Conservation (phyloP, 2,113 vertebrate genomes). For the Peromyscus leucopus region DNA sequence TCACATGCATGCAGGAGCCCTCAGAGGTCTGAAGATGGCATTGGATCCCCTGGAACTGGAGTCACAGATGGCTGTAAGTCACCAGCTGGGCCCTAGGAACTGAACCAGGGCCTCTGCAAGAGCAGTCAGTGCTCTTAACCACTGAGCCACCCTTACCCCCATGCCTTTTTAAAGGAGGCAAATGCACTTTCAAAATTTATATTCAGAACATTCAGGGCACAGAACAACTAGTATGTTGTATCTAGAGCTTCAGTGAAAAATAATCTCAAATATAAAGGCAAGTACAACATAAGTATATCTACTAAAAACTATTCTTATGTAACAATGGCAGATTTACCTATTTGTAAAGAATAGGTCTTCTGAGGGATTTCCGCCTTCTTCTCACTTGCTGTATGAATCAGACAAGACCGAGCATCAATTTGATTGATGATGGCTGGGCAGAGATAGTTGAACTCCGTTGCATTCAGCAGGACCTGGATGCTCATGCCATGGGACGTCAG, state of each 20-base stretch:
- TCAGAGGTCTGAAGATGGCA: neutral
- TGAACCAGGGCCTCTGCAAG: neutral
- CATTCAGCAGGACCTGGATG: conserved; percentile 87
- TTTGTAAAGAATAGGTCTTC: conserved; percentile 87
- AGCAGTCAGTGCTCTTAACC: neutral
- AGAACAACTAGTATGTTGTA: conserved; percentile 10
- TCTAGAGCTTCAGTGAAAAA: conserved; percentile 45
- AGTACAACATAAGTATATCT: conserved; percentile 32
- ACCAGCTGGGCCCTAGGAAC: neutral
- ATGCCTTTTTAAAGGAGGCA: neutral
- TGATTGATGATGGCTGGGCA: conserved; percentile 97
- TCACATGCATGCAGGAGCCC: neutral
- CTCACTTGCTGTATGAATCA: conserved; percentile 88
- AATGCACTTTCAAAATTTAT: conserved; percentile 42
- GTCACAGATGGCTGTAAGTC: neutral
- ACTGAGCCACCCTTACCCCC: neutral
- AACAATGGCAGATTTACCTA: conserved; percentile 86
- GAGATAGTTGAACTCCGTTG: conserved; percentile 93
- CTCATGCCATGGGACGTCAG: conserved; percentile 94
- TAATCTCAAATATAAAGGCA: conserved; percentile 21
- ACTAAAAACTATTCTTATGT: neutral
- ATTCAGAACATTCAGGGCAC: conserved; percentile 13
- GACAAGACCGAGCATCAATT: conserved; percentile 93
- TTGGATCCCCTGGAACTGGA: neutral
- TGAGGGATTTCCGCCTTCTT: conserved; percentile 86